These are phyloP conservation scores for Aporophyla lueneburgensis DNA, from an alignment of 2,888 invertebrate species.

Conservation along the genomic window DNA sequence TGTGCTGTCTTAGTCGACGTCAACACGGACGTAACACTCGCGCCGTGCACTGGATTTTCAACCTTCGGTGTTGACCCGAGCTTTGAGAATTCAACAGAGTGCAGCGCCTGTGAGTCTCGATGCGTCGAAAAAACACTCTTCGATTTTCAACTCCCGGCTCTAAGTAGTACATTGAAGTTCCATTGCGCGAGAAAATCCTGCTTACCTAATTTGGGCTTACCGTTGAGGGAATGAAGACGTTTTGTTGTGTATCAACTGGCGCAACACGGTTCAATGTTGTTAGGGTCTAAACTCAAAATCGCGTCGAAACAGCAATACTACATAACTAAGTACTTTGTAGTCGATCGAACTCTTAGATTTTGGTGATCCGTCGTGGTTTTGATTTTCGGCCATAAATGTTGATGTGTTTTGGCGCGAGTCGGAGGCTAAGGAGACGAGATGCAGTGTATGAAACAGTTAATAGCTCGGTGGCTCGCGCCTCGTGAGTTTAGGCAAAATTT, in stretches of 20 bases:
- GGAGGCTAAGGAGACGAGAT: neutral
- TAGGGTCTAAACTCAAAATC: conserved; percentile 22
- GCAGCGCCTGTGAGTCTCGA: too few species aligned
- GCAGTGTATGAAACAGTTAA: conserved; percentile 7
- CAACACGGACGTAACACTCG: too few species aligned
- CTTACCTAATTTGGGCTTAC: neutral
- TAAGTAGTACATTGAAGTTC: too few species aligned
- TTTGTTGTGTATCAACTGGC: neutral
- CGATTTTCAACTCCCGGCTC: too few species aligned
- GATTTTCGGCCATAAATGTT: conserved; percentile 6
- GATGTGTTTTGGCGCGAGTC: neutral
- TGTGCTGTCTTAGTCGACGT: neutral
- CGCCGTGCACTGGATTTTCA: too few species aligned
- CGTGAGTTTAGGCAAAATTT: conserved; percentile 9
- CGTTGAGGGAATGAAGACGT: neutral
- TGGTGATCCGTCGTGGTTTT: conserved; percentile 16
- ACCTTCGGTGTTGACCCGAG: too few species aligned
- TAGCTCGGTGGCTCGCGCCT: neutral
- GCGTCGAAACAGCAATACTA: neutral
- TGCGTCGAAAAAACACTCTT: too few species aligned
- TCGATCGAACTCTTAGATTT: neutral
- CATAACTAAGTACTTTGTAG: neutral
- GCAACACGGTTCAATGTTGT: neutral
- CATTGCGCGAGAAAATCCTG: too few species aligned
- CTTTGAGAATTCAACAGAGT: too few species aligned